Conservation (phyloP, 2,888 invertebrate species). For the Nycteola revayana region DNA sequence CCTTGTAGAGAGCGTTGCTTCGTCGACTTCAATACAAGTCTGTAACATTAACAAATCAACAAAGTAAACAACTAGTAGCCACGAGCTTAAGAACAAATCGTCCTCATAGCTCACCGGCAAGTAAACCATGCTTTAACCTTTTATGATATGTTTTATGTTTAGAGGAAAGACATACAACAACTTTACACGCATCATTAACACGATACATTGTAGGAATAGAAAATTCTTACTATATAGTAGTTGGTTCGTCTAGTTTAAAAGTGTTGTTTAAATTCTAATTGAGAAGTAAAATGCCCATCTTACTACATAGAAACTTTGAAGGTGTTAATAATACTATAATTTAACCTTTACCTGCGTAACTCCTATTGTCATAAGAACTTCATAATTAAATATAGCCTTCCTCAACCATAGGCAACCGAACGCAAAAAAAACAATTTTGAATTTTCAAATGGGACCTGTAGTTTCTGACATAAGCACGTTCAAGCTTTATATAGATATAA, state of each 20-base stretch:
- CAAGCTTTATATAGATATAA: no score
- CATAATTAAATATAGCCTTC: background rate
- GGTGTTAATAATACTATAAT: no score
- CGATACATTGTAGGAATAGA: constrained; percentile 35
- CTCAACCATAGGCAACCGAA: background rate
- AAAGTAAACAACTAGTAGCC: constrained; percentile 44
- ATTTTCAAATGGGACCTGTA: background rate
- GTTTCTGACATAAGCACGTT: background rate
- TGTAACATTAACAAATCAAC: constrained; percentile 45
- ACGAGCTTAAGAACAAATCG: constrained; percentile 52
- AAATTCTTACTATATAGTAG: no score
- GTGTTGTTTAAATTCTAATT: no score
- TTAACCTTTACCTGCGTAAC: no score
- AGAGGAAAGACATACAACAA: no score
- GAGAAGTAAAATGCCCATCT: no score
- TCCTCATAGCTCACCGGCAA: constrained; percentile 43
- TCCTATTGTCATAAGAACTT: no score
- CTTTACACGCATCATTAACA: constrained; percentile 10
- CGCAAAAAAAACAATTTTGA: background rate
- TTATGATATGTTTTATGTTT: constrained; percentile 57
- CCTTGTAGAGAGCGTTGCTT: no score
- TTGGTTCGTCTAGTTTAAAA: no score
- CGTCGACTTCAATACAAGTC: no score
- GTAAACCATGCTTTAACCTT: constrained; percentile 47
- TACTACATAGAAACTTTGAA: no score